These are phyloP conservation scores for Ophioninae sp. DNA, from an alignment of 2,888 invertebrate species.

Conservation along the genomic window DNA sequence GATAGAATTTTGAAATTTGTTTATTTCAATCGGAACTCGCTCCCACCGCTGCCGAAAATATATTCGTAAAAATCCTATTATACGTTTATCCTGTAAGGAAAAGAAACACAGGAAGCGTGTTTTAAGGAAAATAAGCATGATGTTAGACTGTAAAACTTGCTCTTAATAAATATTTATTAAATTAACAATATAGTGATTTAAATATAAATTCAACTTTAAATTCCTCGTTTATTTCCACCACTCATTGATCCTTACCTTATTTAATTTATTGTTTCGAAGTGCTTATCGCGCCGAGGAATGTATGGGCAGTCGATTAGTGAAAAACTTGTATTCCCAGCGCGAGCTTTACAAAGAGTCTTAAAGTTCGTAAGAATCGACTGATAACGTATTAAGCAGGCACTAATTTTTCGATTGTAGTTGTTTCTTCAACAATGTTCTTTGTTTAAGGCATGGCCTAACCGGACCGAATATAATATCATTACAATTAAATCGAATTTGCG, in stretches of 20 bases:
- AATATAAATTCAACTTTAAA: conserved; percentile 55
- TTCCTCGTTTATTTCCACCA: conserved; percentile 28
- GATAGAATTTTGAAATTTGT: neutral
- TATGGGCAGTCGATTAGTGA: conserved; percentile 31
- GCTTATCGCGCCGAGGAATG: conserved; percentile 53
- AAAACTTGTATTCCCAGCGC: conserved; percentile 37
- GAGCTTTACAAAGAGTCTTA: conserved; percentile 46
- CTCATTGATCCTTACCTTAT: conserved; percentile 17
- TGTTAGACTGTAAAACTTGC: conserved; percentile 34
- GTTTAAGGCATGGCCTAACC: conserved; percentile 30
- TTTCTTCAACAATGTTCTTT: conserved; percentile 10
- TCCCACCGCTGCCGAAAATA: neutral
- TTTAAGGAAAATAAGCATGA: conserved; percentile 2
- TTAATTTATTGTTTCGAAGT: conserved; percentile 15
- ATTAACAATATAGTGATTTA: conserved; percentile 59
- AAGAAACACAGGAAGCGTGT: neutral
- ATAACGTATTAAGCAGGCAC: conserved; percentile 56
- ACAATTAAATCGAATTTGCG: neutral
- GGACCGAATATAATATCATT: neutral
- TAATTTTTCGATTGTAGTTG: conserved; percentile 51
- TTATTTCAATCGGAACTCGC: neutral
- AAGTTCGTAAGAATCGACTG: conserved; percentile 29
- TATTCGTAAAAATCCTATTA: neutral
- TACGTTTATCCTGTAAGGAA: neutral
- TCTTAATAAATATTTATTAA: conserved; percentile 68